A percentile compares a stretch with the other conserved stretches of the same genome.
Evolutionary conservation across 1,140 invertebrate species (phyloP).

Genomic region (Drosophila paulistorum): DNA sequence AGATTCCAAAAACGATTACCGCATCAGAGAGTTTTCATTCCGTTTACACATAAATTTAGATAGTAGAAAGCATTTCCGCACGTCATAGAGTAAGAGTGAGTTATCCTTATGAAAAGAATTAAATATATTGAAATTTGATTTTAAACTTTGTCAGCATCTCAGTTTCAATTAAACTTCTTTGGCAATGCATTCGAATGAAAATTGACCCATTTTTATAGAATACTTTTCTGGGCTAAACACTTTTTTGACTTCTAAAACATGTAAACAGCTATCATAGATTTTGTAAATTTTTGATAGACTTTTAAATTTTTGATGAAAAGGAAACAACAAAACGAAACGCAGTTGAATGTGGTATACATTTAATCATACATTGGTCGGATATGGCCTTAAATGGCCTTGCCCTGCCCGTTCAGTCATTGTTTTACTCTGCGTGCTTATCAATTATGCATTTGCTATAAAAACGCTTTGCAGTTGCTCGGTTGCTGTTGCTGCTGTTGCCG

Average conservation of each 20-base stretch:
- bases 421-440: constrained; percentile 75
- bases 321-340: not conserved
- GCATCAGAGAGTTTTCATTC: too few species aligned
- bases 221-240: too few species aligned
- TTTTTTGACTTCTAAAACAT: too few species aligned
- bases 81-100: too few species aligned
- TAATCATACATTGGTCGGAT: constrained; percentile 22
- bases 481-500: constrained; percentile 12
- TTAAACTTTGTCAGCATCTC: too few species aligned
- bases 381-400: constrained; percentile 50
- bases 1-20: not conserved
- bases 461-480: constrained; percentile 49
- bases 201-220: too few species aligned
- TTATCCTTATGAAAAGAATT: too few species aligned
- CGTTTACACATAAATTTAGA: too few species aligned
- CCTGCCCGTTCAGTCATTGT: constrained; percentile 8
- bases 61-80: too few species aligned
- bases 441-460: constrained; percentile 69
- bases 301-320: not conserved
- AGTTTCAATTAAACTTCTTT: too few species aligned
- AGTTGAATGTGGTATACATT: not conserved
- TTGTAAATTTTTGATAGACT: not conserved
- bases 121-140: too few species aligned
- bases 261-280: not conserved
- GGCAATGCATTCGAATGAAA: too few species aligned